Percentiles rank a stretch among this genome's conserved stretches.
These are phyloP conservation scores for Trypoxylon attenuatum DNA, from an alignment of 2,888 invertebrate species.

Conservation along the genomic window DNA sequence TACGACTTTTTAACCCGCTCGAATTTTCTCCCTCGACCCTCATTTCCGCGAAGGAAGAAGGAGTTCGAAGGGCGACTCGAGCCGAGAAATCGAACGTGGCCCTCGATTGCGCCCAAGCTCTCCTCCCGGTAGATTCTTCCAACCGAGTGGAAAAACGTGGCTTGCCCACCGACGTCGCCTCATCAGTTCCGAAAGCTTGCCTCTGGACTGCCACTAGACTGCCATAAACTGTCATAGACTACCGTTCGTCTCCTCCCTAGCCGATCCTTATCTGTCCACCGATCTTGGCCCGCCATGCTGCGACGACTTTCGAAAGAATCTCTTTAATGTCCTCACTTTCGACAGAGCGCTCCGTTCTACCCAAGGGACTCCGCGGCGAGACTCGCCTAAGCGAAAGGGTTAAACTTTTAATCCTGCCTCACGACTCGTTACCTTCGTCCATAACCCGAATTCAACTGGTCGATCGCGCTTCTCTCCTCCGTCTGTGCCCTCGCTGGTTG, in stretches of 20 bases:
- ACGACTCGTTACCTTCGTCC: slow-evolving; percentile 57
- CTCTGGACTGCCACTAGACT: no score
- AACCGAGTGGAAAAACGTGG: slow-evolving; percentile 55
- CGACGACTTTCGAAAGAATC: no score
- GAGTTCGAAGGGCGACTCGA: neutral
- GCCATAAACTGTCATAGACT: no score
- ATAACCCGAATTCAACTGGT: slow-evolving; percentile 42
- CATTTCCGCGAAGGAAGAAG: neutral
- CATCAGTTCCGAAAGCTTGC: no score
- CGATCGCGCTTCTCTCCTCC: slow-evolving; percentile 31
- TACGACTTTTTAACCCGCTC: neutral
- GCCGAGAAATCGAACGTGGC: slow-evolving; percentile 17
- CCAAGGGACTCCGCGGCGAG: slow-evolving; percentile 16
- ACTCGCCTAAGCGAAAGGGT: no score
- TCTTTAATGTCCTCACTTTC: no score
- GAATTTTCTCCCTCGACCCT: neutral
- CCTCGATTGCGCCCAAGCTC: slow-evolving; percentile 12
- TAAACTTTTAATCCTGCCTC: slow-evolving; percentile 63
- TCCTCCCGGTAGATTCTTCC: slow-evolving; percentile 23
- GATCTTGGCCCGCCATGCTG: no score
- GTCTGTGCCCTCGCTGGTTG: neutral
- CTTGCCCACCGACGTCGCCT: no score
- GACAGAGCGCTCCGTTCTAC: slow-evolving; percentile 22
- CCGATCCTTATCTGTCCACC: no score
- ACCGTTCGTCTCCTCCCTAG: no score